Evolutionary conservation across 2,113 vertebrate species (phyloP), one percentile per base, ranked within the genome.

Genomic region (Nicator chloris): DNA sequence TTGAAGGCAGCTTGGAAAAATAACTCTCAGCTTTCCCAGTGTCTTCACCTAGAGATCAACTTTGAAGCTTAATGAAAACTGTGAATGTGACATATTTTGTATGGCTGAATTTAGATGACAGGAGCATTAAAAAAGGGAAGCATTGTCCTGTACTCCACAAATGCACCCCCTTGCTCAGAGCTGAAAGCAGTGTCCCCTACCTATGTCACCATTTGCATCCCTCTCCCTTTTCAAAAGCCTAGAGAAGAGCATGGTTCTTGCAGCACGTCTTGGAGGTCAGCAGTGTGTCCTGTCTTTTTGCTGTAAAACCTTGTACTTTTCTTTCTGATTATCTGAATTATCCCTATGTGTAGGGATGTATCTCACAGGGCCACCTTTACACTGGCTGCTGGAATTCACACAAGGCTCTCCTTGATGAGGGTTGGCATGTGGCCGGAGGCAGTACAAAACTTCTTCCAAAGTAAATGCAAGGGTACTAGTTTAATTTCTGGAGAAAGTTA

Each of bases 341-440:
- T 19, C 30, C 39, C n/a, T 70, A 1, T 1, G 1, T 70, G n/a
- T 23, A 9, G 0, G 5, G 26, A 2, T 69, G 21, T 49, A 28
- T 56, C 63, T 68, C 50, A 14, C 8, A 6, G 11, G 21, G 51
- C 26, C n/a, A 49, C 24, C 23, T 47, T 81, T 49, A 73, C 89
- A 75, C 42, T 51, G 70, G 47, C 73, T 81, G 63, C 88, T 35
- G 64, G 79, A 84, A 61, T 65, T 85, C 8, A 3, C 66, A 94
- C 82, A 96, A 92, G 64, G 85, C 47, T 64, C 27, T 83, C 49
- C 64, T 87, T 81, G 79, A 92, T 4, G 7, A 61, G 21, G 50
- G 40, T 37, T 5, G 24, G 68, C 0, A 0, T 0, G 5, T 39
- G 75, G 71, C 63, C 24, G 20, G 75, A 83, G 30, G 63, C 1